Conservation (phyloP, 2,797 vertebrate species). For the Fistularia commersonii region DNA sequence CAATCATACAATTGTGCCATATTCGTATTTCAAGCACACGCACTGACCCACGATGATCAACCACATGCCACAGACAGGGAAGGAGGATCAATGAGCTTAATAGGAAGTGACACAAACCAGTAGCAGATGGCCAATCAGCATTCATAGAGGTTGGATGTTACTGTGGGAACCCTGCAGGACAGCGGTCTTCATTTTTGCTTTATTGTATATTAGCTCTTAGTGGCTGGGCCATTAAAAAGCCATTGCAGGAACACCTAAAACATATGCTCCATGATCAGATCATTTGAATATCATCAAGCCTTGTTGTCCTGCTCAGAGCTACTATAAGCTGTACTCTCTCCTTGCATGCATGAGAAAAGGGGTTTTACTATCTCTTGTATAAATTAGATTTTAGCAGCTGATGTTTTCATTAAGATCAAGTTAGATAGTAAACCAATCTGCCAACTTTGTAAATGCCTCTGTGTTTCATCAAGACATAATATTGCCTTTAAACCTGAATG, state of each 20-base stretch:
- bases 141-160: slow-evolving; percentile 46
- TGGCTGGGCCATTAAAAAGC: slow-evolving; percentile 21
- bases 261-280: slow-evolving; percentile 1
- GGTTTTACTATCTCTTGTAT: neutral
- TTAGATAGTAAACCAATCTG: no score
- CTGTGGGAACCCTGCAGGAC: slow-evolving; percentile 50
- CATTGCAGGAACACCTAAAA: slow-evolving; percentile 7
- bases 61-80: slow-evolving; percentile 50
- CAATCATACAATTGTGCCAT: slow-evolving; percentile 51
- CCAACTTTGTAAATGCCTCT: no score
- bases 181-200: slow-evolving; percentile 26
- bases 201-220: slow-evolving; percentile 16
- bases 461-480: no score
- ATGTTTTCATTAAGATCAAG: no score
- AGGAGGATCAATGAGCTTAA: slow-evolving; percentile 59
- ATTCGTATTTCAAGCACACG: slow-evolving; percentile 59
- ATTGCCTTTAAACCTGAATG: no score
- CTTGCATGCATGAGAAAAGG: neutral
- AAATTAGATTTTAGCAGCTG: neutral
- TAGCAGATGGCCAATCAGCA: slow-evolving; percentile 66
- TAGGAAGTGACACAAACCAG: slow-evolving; percentile 67
- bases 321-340: neutral
- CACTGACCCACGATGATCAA: slow-evolving; percentile 50
- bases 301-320: slow-evolving; percentile 1
- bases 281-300: neutral